A percentile compares a stretch with the other conserved stretches of the same genome.
These are phyloP conservation scores for Erebia palarica DNA, from an alignment of 2,888 invertebrate species.

Conservation along the genomic window DNA sequence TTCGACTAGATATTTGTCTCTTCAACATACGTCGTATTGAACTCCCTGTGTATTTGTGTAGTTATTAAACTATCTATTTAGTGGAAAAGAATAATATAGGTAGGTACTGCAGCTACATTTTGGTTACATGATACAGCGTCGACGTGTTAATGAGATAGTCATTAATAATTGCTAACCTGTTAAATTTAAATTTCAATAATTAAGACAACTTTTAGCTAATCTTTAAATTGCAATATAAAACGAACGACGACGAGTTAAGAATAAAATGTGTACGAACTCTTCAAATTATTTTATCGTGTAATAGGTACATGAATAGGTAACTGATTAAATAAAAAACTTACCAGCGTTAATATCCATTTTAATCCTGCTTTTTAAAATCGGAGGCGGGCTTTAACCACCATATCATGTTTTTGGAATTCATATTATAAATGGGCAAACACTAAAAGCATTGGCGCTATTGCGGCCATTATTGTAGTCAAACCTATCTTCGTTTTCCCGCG, in stretches of 20 bases:
- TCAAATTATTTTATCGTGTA: slow-evolving; percentile 16
- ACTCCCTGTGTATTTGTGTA: neutral
- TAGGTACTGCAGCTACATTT: slow-evolving; percentile 16
- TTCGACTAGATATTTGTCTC: neutral
- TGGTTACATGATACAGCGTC: slow-evolving; percentile 25
- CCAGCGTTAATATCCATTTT: slow-evolving; percentile 80
- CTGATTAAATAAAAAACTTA: slow-evolving; percentile 51
- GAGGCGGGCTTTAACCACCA: slow-evolving; percentile 51
- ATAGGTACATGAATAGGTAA: neutral
- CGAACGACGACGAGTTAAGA: neutral
- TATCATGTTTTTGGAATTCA: slow-evolving; percentile 60
- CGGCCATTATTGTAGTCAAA: slow-evolving; percentile 80
- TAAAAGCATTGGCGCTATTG: slow-evolving; percentile 79
- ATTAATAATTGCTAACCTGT: neutral
- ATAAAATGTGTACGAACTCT: slow-evolving; percentile 10
- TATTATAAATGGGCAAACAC: slow-evolving; percentile 66
- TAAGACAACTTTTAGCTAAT: neutral
- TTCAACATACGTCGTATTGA: neutral
- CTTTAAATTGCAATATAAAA: neutral
- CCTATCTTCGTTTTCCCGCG: slow-evolving; percentile 80
- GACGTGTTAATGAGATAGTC: slow-evolving; percentile 28
- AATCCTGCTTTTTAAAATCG: slow-evolving; percentile 56
- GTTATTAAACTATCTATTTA: neutral
- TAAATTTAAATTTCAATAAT: neutral
- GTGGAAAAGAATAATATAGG: slow-evolving; percentile 6